Conservation (phyloP, 2,888 invertebrate genomes). For the Zygogramma bicolorata region DNA sequence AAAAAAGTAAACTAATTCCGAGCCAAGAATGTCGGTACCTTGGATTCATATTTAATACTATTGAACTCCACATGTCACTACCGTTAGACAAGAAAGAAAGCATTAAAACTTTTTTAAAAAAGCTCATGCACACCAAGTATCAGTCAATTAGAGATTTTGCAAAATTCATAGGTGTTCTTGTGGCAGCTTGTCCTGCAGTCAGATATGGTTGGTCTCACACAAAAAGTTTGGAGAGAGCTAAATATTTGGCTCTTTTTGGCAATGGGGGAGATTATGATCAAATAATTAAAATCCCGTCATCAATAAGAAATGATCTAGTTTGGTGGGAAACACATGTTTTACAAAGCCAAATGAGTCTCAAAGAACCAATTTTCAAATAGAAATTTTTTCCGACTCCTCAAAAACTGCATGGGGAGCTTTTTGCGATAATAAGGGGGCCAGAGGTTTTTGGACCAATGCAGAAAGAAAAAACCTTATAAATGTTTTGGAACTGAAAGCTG, state of each 20-base stretch:
- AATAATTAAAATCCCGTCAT: background rate
- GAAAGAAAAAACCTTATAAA: background rate
- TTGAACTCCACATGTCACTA: background rate
- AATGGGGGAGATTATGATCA: background rate
- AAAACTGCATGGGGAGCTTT: background rate
- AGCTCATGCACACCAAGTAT: background rate
- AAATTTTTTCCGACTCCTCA: background rate
- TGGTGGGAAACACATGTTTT: background rate
- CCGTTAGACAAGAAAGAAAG: background rate
- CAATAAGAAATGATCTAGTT: background rate
- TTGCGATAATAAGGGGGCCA: background rate
- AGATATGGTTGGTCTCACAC: background rate
- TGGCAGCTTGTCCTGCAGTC: background rate
- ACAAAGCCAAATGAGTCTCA: background rate
- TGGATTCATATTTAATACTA: background rate
- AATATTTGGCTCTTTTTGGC: background rate
- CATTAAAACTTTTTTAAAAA: background rate
- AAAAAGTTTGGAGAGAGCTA: background rate
- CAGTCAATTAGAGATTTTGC: background rate
- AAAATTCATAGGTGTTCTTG: background rate
- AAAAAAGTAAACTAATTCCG: background rate
- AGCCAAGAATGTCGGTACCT: background rate
- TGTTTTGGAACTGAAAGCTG: too few species aligned
- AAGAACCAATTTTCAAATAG: background rate
- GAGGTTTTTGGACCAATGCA: background rate